Percentiles rank a stretch among this genome's conserved stretches.
Conservation (phyloP, 2,888 invertebrate species). For the Podotricha telesiphe region DNA sequence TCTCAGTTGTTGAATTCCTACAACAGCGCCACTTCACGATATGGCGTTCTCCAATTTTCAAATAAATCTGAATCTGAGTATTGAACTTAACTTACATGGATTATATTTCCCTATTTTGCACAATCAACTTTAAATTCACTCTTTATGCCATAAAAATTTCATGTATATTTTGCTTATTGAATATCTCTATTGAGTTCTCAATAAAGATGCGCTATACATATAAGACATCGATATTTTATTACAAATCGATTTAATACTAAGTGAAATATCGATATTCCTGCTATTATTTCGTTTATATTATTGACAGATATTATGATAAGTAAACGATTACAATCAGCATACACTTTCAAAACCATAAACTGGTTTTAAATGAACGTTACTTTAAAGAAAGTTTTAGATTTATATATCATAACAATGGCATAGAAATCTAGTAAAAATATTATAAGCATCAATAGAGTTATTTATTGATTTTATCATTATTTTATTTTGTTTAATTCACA, state of each 20-base stretch:
- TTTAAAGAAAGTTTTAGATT: no score
- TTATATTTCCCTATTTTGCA: conserved; percentile 23
- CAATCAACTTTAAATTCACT: conserved; percentile 23
- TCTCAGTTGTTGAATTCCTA: conserved; percentile 42
- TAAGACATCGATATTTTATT: conserved; percentile 6
- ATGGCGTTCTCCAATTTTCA: conserved; percentile 42
- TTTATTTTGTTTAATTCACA: no score
- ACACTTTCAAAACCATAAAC: not conserved
- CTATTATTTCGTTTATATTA: not conserved
- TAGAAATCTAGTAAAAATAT: no score
- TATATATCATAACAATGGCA: not conserved
- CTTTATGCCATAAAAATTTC: conserved; percentile 15
- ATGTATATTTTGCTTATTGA: conserved; percentile 32
- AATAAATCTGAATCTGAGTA: conserved; percentile 22
- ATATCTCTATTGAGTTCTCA: conserved; percentile 26
- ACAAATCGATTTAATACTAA: not conserved
- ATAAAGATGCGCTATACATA: conserved; percentile 14
- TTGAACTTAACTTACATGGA: conserved; percentile 29
- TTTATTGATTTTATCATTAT: not conserved
- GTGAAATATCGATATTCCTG: conserved; percentile 1
- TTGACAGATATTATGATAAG: not conserved
- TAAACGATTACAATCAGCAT: not conserved
- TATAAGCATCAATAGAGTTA: no score
- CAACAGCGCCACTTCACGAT: conserved; percentile 49
- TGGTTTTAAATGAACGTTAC: not conserved